Conservation (phyloP, 2,797 vertebrate genomes). For the Crypturellus tataupa region DNA sequence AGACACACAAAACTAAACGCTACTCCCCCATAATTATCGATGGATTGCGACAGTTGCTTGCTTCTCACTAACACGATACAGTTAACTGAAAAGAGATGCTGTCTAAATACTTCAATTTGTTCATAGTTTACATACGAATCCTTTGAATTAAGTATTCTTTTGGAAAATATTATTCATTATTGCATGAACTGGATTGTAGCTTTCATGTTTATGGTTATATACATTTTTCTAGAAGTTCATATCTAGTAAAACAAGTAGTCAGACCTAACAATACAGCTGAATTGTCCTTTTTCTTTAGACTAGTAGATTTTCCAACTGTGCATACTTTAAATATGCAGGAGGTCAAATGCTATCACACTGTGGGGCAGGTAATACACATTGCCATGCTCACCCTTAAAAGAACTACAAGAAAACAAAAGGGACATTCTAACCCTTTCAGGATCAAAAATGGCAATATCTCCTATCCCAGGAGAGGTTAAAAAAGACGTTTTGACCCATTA, state of each 20-base stretch:
- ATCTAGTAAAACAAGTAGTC: background rate
- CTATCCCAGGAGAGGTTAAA: background rate
- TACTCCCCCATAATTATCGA: background rate
- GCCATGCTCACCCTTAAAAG: background rate
- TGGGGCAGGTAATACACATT: background rate
- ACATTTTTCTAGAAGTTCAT: background rate
- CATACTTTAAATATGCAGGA: background rate
- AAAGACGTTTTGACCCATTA: background rate
- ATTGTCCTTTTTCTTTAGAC: background rate
- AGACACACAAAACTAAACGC: accelerated
- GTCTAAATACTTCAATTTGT: background rate
- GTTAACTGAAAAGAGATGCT: background rate
- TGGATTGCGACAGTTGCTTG: background rate
- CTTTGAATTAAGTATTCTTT: background rate
- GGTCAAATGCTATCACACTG: background rate
- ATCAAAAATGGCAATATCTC: background rate
- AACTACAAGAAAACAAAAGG: background rate
- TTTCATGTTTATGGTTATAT: background rate
- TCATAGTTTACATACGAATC: background rate
- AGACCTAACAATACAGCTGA: background rate
- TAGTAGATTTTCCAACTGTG: background rate
- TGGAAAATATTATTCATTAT: background rate
- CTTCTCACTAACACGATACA: background rate
- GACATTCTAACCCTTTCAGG: background rate
- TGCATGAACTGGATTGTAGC: background rate